Percentiles rank a stretch among this genome's conserved stretches.
Evolutionary conservation across 1,140 invertebrate genomes (phyloP).

Genomic region (Trypoxylus dichotomus): DNA sequence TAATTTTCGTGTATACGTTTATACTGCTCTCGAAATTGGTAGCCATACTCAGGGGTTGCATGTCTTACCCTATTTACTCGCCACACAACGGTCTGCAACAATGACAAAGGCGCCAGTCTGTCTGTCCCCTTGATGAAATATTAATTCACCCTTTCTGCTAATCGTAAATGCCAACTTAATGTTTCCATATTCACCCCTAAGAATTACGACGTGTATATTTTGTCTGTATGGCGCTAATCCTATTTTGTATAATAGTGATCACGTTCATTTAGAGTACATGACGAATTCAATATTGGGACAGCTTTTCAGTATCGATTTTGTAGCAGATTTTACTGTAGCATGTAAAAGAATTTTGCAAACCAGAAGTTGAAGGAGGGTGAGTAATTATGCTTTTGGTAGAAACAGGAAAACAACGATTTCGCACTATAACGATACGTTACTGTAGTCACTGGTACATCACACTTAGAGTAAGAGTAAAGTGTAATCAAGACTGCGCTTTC

Average conservation of each 20-base stretch:
- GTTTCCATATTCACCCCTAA: neutral
- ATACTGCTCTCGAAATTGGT: neutral
- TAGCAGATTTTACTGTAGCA: no score
- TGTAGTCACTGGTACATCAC: no score
- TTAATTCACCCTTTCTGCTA: neutral
- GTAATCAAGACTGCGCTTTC: no score
- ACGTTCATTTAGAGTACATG: neutral
- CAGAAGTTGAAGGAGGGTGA: no score
- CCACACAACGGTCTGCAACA: neutral
- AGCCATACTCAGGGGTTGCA: neutral
- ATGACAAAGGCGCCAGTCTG: slow-evolving; percentile 13
- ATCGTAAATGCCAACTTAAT: slow-evolving; percentile 13
- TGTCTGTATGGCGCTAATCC: neutral
- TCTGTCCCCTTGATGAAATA: slow-evolving; percentile 20
- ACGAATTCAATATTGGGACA: no score
- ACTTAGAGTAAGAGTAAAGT: no score
- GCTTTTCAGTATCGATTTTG: no score
- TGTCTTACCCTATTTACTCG: neutral
- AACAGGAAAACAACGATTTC: no score
- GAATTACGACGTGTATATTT: neutral
- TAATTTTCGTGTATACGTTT: neutral
- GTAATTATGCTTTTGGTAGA: no score
- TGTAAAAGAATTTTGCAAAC: no score
- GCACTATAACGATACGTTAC: no score
- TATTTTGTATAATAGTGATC: neutral